Base-by-base conservation (phyloP, 1,140 invertebrate species). In the Drosophila santomea region DNA sequence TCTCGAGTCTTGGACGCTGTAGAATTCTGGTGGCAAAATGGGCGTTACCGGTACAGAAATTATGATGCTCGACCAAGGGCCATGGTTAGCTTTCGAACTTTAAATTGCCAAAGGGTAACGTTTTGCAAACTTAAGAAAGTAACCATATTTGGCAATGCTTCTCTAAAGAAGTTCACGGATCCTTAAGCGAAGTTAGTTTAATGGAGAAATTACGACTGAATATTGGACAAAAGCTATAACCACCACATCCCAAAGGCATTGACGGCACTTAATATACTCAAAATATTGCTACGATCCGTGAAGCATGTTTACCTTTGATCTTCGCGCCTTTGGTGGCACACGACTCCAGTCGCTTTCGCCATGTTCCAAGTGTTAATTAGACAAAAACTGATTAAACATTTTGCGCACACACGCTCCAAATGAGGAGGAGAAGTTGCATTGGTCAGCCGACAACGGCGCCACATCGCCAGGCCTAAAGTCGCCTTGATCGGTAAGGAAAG, bases 321-420 rank as follows among this genome's bases (percentile, higher is more conserved):
- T 83, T 86, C 51, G 74, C 84, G 79, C 84, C 84, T 88, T 73
- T 48, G 28, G 63, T 85, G 83, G 83, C 83, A 86, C 83, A 86
- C 83, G 64, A 68, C 86, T 79, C 67, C 63, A 69, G 58, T 63
- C 54, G 67, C 62, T 66, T 54, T 66, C 41, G 73, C 69, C 71
- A 58, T 76, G 83, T 76, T 44, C 32, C 75, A 86, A 86, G 83
- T 86, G 83, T 86, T 86, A 86, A 86, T 86, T 86, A 86, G 84
- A 86, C 83, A 88, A 83, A 68, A 86, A 66, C 79, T 86, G 88
- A 86, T 86, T 86, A 86, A 86, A 66, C 74, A 86, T 88, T 79
- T 86, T 88, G 78, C 60, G 83, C 83, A 88, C 83, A 86, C 71
- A 57, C 67, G 57, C 44, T 60, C 72, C 43, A 25, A 75, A 55